These are phyloP conservation scores for Prenolepis imparis DNA, from an alignment of 2,888 invertebrate species.

Conservation along the genomic window DNA sequence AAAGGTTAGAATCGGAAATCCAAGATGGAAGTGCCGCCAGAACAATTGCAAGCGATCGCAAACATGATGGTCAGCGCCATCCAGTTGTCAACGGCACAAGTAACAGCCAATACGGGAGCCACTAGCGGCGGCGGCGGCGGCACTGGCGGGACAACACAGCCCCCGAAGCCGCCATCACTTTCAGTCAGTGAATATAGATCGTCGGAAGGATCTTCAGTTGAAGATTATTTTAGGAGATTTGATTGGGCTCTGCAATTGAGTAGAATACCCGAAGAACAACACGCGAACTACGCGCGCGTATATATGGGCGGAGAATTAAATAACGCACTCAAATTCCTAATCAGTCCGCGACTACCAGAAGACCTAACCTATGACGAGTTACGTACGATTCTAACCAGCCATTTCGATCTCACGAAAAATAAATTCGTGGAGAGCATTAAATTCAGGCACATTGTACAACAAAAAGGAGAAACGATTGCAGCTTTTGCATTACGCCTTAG, in stretches of 20 bases:
- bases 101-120: neutral
- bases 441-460: neutral
- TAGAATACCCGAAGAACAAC: neutral
- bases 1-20: neutral
- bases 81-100: neutral
- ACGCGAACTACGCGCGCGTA: constrained; percentile 29
- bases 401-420: constrained; percentile 25
- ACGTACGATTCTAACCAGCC: neutral
- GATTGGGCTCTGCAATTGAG: constrained; percentile 26
- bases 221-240: constrained; percentile 37
- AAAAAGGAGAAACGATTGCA: neutral
- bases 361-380: constrained; percentile 1
- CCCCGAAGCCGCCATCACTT: neutral
- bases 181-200: neutral
- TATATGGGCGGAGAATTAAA: constrained; percentile 25
- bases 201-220: neutral
- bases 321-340: constrained; percentile 24
- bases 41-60: neutral
- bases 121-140: no score
- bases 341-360: neutral
- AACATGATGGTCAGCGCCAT: neutral
- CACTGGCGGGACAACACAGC: neutral
- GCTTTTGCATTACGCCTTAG: neutral
- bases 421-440: constrained; percentile 19
- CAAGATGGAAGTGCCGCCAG: neutral